Evolutionary conservation across 2,113 vertebrate genomes (phyloP), one percentile per base, ranked within the genome.

Genomic region (Entelurus aequoreus): DNA sequence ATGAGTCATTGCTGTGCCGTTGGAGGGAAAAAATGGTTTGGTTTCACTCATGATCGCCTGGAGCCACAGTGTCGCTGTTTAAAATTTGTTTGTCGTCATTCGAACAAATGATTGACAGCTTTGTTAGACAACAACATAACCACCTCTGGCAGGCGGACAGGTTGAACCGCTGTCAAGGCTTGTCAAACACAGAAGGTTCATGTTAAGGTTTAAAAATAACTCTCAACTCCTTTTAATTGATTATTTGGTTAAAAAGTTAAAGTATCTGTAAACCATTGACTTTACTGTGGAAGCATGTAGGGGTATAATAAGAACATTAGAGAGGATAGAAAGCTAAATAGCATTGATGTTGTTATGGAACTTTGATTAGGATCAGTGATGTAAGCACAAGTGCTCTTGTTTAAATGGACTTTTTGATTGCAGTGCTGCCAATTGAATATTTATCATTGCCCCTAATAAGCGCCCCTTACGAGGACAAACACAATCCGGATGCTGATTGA

Each of bases 51-150:
- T 16, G 35, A 60, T 40, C 48, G 36, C 60, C 46, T 60, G 14
- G 35, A 56, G 54, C 63, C 16, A 63, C 66, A 8, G 11, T 11
- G 54, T 64, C 21, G 66, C 66, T 8, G 12, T 11, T 9, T 28
- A 38, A 59, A 68, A 35, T 53, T 11, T 52, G 35, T 49, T 67
- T 50, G 11, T 54, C 4, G 6, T 62, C 13, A 59, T 35, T 55
- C 15, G 3, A 62, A 44, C 19, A 55, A 48, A 69, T 58, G 64
- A 64, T 48, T 47, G 52, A 40, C 56, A 64, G 12, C 42, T 36
- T 21, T 50, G 49, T 54, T 19, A 3, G 42, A 66, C n/a, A 6
- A 55, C 50, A 56, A 21, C 40, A 48, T 2, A n/a, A 54, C 47
- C 15, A 42, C 11, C 6, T 52, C 2, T 42, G 12, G 46, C 58